A percentile compares a stretch with the other conserved stretches of the same genome.
Conservation (phyloP, 2,113 vertebrate species). For the Potamarius usumacintae region DNA sequence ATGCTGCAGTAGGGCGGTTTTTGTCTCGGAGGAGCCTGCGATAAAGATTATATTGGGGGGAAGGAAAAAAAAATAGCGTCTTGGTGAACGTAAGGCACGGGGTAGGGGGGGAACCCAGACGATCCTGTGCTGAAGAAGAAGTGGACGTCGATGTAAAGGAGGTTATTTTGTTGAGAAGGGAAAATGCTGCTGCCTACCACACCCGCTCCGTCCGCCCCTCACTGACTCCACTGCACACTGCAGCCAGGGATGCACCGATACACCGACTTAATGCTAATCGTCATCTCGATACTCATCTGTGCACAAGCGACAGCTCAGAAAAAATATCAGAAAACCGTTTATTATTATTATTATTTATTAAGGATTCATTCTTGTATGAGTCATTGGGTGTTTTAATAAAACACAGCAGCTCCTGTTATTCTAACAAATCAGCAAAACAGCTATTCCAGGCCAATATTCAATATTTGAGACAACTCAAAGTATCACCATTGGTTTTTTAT, state of each 20-base stretch:
- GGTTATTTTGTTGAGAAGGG: slow-evolving; percentile 27
- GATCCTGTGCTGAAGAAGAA: slow-evolving; percentile 2
- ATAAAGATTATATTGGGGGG: background rate
- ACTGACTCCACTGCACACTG: slow-evolving; percentile 26
- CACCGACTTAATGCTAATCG: background rate
- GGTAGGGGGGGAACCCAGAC: too few relatives aligned
- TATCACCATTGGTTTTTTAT: background rate
- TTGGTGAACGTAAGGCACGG: slow-evolving; percentile 23
- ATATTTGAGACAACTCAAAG: background rate
- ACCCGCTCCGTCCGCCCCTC: slow-evolving; percentile 38
- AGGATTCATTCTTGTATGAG: background rate
- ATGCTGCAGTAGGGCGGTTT: slow-evolving; percentile 74
- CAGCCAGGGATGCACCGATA: slow-evolving; percentile 21
- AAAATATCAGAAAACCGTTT: background rate
- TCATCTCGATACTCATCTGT: slow-evolving; percentile 19
- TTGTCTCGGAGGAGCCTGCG: background rate
- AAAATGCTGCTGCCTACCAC: slow-evolving; percentile 37
- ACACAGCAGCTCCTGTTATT: background rate
- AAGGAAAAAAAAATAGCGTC: background rate
- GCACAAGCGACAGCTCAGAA: background rate
- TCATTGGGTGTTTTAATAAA: background rate
- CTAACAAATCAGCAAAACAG: background rate
- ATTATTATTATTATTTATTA: background rate
- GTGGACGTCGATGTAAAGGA: slow-evolving; percentile 24
- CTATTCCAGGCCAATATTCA: background rate